Conservation (phyloP, 2,888 invertebrate genomes). For the Sarcophaga caerulescens region DNA sequence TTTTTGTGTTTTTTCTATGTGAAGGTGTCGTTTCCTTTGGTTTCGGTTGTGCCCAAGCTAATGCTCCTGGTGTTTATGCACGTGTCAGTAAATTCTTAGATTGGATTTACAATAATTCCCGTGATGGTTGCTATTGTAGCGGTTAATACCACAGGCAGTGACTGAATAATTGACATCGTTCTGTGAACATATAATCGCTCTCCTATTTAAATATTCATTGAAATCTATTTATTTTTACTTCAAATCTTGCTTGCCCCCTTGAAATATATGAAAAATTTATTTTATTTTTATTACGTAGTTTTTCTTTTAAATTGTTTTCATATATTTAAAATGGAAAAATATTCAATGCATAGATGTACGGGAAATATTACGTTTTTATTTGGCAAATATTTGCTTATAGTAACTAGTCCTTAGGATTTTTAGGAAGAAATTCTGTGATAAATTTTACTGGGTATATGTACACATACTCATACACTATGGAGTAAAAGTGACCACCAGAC, state of each 20-base stretch:
- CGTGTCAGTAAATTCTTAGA: slow-evolving; percentile 77
- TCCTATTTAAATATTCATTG: slow-evolving; percentile 21
- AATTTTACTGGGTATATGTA: too few species aligned
- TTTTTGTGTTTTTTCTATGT: not conserved
- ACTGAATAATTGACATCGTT: not conserved
- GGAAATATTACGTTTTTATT: too few species aligned
- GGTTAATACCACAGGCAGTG: slow-evolving; percentile 51
- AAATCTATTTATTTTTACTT: slow-evolving; percentile 36
- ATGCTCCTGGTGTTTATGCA: slow-evolving; percentile 80
- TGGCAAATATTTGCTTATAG: too few species aligned
- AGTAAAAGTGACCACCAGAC: too few species aligned
- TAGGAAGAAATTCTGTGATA: too few species aligned
- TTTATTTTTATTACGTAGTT: too few species aligned
- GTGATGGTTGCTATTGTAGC: slow-evolving; percentile 77
- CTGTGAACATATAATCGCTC: not conserved
- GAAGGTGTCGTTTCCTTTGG: slow-evolving; percentile 78
- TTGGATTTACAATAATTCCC: slow-evolving; percentile 77
- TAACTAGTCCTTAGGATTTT: too few species aligned
- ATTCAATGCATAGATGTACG: too few species aligned
- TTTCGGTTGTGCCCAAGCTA: slow-evolving; percentile 77
- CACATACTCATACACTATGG: too few species aligned
- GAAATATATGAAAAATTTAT: slow-evolving; percentile 7
- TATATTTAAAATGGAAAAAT: too few species aligned
- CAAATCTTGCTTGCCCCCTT: not conserved
- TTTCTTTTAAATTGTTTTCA: too few species aligned